Conservation (phyloP, 2,113 vertebrate genomes). For the Puntigrus tetrazona region DNA sequence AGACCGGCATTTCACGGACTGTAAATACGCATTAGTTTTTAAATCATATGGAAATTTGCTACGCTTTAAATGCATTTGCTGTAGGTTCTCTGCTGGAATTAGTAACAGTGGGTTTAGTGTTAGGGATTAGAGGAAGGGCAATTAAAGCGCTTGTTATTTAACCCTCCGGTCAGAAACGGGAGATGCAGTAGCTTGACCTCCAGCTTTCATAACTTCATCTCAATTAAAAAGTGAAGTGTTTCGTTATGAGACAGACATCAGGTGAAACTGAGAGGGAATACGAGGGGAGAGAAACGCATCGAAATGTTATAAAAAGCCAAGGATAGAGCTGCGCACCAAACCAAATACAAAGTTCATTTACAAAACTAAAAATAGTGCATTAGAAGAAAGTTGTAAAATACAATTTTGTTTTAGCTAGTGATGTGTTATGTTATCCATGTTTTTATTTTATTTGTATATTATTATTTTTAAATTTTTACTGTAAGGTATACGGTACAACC, state of each 20-base stretch:
- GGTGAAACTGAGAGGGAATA: neutral
- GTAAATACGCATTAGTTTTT: neutral
- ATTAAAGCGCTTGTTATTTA: conserved; percentile 4
- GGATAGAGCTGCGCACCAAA: too few relatives aligned
- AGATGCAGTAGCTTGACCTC: neutral
- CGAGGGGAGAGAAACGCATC: neutral
- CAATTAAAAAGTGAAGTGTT: neutral
- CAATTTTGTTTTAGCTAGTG: too few relatives aligned
- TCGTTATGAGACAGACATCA: neutral
- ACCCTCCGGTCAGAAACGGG: neutral
- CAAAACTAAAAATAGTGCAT: too few relatives aligned
- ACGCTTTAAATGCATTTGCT: neutral
- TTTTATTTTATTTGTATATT: neutral
- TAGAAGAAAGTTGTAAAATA: too few relatives aligned
- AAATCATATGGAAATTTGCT: neutral
- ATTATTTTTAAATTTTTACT: neutral
- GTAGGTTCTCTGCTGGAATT: neutral
- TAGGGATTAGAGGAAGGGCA: neutral
- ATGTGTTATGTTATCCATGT: neutral
- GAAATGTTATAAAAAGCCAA: too few relatives aligned
- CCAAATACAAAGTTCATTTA: too few relatives aligned
- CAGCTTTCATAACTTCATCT: conserved; percentile 2
- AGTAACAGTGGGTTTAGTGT: neutral
- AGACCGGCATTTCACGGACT: neutral
- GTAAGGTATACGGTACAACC: neutral